Base-by-base conservation (phyloP, 1,140 invertebrate genomes). In the Drosophila nannoptera region DNA sequence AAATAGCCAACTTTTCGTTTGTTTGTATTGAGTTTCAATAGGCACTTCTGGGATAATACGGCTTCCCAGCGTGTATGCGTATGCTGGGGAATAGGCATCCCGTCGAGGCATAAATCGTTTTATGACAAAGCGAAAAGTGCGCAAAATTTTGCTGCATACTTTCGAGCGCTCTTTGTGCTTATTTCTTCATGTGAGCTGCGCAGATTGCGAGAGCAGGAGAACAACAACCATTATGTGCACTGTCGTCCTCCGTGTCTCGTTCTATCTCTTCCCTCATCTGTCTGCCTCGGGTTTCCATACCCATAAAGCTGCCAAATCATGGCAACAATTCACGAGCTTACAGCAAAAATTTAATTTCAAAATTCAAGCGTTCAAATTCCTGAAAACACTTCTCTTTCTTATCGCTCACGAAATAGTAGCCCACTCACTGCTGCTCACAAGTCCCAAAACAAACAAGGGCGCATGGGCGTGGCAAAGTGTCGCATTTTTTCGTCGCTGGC, bases 231-330 rank as follows among this genome's bases (percentile, higher is more conserved):
- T 16, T 12, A n/a, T 2, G 49, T 46, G 5, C 16, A 9, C 33
- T 5, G 14, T 54, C 52, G 4, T 1, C 31, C 32, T 46, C 40
- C 14, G 7, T 43, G n/a, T 43, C 5, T 2, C 40, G 12, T 7
- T 43, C 12, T 43, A n/a, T 43, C 12, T 6, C 40, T 43, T 4
- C 14, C 22, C 1, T 22, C 22, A 22, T 22, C 22, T 22, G 22
- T 22, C 22, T 22, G 22, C 22, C 40, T 42, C 12, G 7, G 12
- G 6, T n/a, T 32, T 9, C 11, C 31, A 62, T 48, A 50, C 35
- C 40, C 60, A 67, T 71, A 60, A 71, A 71, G 61, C 55, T 67
- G 69, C 49, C 49, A 61, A 67, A 56, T 71, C 64, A 55, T 49
- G 55, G 32, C 42, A 45, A 16, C 31, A 14, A 45, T 40, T 56